A percentile compares a stretch with the other conserved stretches of the same genome.
Conservation (phyloP, 2,113 vertebrate species). For the Sitta europaea region DNA sequence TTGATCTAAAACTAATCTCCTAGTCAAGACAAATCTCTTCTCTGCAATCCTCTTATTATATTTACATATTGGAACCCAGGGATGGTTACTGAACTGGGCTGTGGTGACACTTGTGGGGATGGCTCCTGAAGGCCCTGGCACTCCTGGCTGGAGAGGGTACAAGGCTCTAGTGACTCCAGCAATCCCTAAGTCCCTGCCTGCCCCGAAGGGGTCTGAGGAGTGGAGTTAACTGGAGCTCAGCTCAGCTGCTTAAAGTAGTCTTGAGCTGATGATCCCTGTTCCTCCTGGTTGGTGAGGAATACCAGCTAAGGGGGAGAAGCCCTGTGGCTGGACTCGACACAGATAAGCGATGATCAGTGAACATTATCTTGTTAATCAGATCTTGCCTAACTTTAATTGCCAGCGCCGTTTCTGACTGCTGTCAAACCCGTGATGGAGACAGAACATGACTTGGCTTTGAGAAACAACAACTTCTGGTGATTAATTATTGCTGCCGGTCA, state of each 20-base stretch:
- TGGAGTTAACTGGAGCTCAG: neutral
- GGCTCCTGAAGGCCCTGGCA: neutral
- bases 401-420: neutral
- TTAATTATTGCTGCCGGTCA: neutral
- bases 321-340: neutral
- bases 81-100: neutral
- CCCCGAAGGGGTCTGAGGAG: neutral
- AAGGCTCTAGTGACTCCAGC: neutral
- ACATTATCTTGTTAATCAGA: neutral
- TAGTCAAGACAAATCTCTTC: neutral
- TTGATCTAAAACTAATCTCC: conserved; percentile 22
- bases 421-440: neutral
- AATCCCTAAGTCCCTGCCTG: neutral
- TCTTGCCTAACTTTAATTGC: neutral
- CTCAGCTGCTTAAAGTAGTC: neutral
- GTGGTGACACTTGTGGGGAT: neutral
- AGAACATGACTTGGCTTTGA: neutral
- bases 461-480: neutral
- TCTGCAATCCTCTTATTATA: conserved; percentile 11
- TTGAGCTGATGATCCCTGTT: neutral
- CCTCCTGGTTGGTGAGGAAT: neutral
- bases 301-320: neutral
- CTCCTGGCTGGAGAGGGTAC: neutral
- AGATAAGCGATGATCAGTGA: neutral
- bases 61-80: neutral